Conservation (phyloP, 2,113 vertebrate species). For the Dicentrarchus labrax region DNA sequence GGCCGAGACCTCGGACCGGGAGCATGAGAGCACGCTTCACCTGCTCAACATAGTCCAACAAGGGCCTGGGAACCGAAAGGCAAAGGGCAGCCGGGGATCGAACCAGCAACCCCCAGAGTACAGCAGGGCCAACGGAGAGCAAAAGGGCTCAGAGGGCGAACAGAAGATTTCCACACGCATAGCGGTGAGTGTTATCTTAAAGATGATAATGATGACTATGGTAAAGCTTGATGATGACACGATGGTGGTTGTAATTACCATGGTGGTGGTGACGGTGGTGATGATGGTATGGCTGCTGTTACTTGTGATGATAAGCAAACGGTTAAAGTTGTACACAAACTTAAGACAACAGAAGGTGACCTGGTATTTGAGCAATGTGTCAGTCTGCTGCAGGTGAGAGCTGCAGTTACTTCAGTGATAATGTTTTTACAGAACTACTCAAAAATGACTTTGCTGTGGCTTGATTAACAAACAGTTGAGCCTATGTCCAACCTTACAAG, state of each 20-base stretch:
- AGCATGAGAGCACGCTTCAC: conserved; percentile 92
- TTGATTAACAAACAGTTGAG: background rate
- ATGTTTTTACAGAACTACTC: background rate
- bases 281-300: background rate
- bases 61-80: conserved; percentile 87
- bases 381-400: background rate
- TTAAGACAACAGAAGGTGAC: background rate
- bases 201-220: background rate
- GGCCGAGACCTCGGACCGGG: conserved; percentile 91
- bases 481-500: too few relatives aligned
- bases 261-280: background rate
- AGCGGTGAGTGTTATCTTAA: conserved; percentile 87
- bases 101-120: conserved; percentile 82
- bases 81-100: conserved; percentile 86
- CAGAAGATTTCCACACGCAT: conserved; percentile 90
- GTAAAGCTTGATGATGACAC: background rate
- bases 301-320: background rate
- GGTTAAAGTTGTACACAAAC: conserved; percentile 2
- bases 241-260: background rate
- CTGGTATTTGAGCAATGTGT: background rate
- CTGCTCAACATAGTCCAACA: conserved; percentile 94
- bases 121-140: conserved; percentile 86
- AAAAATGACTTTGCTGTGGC: background rate
- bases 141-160: conserved; percentile 83
- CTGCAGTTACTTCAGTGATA: background rate